Percentiles rank a stretch among this genome's conserved stretches.
Conservation (phyloP, 1,140 invertebrate species). For the Drosophila orena region DNA sequence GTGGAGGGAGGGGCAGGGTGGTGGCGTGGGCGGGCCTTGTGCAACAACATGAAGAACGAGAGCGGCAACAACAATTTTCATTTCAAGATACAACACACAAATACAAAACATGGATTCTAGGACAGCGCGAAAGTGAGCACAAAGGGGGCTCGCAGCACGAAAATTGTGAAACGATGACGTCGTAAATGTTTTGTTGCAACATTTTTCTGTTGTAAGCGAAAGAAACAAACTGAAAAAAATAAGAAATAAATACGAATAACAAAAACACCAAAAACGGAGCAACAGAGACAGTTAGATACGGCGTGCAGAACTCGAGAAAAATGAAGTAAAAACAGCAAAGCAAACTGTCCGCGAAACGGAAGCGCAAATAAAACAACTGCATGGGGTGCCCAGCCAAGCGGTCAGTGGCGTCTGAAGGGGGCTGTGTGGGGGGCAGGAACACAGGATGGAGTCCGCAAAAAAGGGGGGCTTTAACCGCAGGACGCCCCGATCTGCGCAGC, state of each 20-base stretch:
- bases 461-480: conserved; percentile 18
- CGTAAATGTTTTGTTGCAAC: conserved; percentile 83
- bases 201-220: conserved; percentile 44
- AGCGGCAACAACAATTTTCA: conserved; percentile 65
- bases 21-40: conserved; percentile 24
- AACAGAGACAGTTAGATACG: conserved; percentile 12
- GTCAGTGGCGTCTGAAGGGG: conserved; percentile 5
- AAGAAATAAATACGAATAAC: neutral
- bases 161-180: conserved; percentile 82
- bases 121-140: conserved; percentile 3
- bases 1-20: neutral
- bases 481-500: neutral
- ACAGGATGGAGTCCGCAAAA: conserved; percentile 3
- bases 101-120: conserved; percentile 46
- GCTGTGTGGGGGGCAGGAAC: neutral
- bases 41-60: conserved; percentile 32
- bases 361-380: conserved; percentile 78
- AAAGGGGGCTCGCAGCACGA: conserved; percentile 46
- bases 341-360: conserved; percentile 82
- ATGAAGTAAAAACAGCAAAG: conserved; percentile 72
- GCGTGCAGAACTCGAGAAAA: conserved; percentile 23
- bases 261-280: conserved; percentile 4
- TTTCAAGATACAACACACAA: conserved; percentile 50
- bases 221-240: neutral
- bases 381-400: conserved; percentile 48